These are phyloP conservation scores for Folsomia candida DNA, from an alignment of 2,888 invertebrate species.

Conservation along the genomic window DNA sequence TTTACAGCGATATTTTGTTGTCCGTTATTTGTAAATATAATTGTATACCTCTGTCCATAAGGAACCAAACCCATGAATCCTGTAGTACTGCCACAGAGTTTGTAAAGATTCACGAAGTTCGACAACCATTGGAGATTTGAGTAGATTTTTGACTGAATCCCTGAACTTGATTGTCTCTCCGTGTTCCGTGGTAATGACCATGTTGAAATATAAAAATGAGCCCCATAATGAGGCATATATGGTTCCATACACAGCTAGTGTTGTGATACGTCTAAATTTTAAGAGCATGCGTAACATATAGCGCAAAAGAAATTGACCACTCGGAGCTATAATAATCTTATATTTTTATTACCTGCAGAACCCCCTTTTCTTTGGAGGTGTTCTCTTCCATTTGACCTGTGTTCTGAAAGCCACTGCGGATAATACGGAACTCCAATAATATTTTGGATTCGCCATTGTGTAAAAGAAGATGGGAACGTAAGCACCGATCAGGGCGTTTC, in stretches of 20 bases:
- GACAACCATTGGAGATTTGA: slow-evolving; percentile 83
- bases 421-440: slow-evolving; percentile 50
- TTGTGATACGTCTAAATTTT: slow-evolving; percentile 59
- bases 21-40: too few species aligned
- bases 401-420: slow-evolving; percentile 70
- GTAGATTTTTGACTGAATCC: slow-evolving; percentile 83
- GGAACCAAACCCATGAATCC: slow-evolving; percentile 82
- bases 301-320: too few species aligned
- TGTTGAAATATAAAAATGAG: slow-evolving; percentile 82
- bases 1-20: too few species aligned
- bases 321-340: too few species aligned
- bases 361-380: slow-evolving; percentile 58
- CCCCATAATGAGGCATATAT: slow-evolving; percentile 71
- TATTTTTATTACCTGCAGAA: slow-evolving; percentile 52
- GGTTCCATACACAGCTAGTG: slow-evolving; percentile 64
- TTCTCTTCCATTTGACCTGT: slow-evolving; percentile 76
- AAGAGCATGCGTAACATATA: too few species aligned
- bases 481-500: slow-evolving; percentile 68
- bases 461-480: slow-evolving; percentile 69
- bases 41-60: slow-evolving; percentile 70
- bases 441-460: slow-evolving; percentile 70
- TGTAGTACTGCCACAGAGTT: slow-evolving; percentile 74
- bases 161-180: slow-evolving; percentile 84
- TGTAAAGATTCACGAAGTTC: slow-evolving; percentile 64
- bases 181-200: slow-evolving; percentile 75